phyloP scores from a whole-genome alignment of 1,140 invertebrate species.

The Drosophila virilis region DNA sequence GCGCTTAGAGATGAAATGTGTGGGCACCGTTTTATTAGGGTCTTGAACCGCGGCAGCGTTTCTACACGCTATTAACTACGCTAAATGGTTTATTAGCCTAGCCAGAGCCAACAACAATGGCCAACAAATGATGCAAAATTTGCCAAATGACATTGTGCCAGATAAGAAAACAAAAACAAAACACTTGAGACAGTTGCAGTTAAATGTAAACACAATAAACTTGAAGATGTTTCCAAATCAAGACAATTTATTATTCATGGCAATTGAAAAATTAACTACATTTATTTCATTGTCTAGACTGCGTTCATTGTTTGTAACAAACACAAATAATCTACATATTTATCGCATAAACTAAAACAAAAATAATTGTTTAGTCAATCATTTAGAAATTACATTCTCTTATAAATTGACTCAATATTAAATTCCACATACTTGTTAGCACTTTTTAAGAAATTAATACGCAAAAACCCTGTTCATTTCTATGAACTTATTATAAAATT shows the following conservation, averaged over 20 bases:
- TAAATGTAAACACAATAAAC: neutral
- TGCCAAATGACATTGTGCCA: conserved; percentile 53
- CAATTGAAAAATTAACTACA: neutral
- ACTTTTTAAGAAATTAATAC: too few relatives aligned
- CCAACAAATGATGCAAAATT: conserved; percentile 49
- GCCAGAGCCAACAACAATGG: conserved; percentile 49
- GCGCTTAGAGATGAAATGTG: conserved; percentile 49
- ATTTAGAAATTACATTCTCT: too few relatives aligned
- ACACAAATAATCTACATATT: too few relatives aligned
- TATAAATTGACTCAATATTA: too few relatives aligned
- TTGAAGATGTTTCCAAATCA: neutral
- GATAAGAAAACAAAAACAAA: conserved; percentile 19
- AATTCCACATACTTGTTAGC: too few relatives aligned
- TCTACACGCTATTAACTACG: conserved; percentile 74
- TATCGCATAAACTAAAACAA: neutral
- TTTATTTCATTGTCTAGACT: neutral
- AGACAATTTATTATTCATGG: neutral
- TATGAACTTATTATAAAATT: too few relatives aligned
- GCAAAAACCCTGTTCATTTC: too few relatives aligned
- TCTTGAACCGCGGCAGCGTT: conserved; percentile 64
- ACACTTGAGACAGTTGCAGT: conserved; percentile 15
- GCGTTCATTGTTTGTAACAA: too few relatives aligned
- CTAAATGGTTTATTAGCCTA: conserved; percentile 78
- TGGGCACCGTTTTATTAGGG: conserved; percentile 52
- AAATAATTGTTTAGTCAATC: neutral